phyloP scores from a whole-genome alignment of 2,113 vertebrate species.

The Plectropomus leopardus region DNA sequence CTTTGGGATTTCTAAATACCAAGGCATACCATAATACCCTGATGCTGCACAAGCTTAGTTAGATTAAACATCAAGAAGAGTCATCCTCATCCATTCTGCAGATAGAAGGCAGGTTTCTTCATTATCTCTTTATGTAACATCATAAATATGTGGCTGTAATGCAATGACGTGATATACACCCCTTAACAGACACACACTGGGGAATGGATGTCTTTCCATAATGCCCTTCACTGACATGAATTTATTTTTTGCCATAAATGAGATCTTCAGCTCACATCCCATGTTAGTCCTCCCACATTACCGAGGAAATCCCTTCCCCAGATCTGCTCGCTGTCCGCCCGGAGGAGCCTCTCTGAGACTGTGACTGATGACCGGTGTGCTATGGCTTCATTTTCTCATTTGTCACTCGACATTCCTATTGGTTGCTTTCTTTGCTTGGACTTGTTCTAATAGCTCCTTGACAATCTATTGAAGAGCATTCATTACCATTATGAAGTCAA shows the following conservation, averaged over 20 bases:
- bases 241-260: slow-evolving; percentile 34
- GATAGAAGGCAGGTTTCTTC: slow-evolving; percentile 8
- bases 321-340: slow-evolving; percentile 6
- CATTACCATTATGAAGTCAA: slow-evolving; percentile 32
- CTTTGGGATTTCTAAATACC: too few species aligned
- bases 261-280: slow-evolving; percentile 11
- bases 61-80: background rate
- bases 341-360: slow-evolving; percentile 31
- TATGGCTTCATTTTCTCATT: slow-evolving; percentile 55
- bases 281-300: slow-evolving; percentile 40
- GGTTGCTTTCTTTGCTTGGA: slow-evolving; percentile 53
- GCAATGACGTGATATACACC: background rate
- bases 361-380: slow-evolving; percentile 60
- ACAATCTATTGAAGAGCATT: slow-evolving; percentile 11
- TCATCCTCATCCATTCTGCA: background rate
- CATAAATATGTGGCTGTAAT: background rate
- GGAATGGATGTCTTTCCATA: background rate
- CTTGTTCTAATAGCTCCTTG: slow-evolving; percentile 45
- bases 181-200: background rate
- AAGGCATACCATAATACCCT: too few species aligned
- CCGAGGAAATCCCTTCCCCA: slow-evolving; percentile 63
- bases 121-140: background rate
- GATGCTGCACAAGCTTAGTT: too few species aligned
- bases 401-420: slow-evolving; percentile 47
- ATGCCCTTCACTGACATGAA: slow-evolving; percentile 11